A percentile compares a stretch with the other conserved stretches of the same genome.
phyloP scores from a whole-genome alignment of 2,888 invertebrate genomes.

The Synanthedon andrenaeformis region DNA sequence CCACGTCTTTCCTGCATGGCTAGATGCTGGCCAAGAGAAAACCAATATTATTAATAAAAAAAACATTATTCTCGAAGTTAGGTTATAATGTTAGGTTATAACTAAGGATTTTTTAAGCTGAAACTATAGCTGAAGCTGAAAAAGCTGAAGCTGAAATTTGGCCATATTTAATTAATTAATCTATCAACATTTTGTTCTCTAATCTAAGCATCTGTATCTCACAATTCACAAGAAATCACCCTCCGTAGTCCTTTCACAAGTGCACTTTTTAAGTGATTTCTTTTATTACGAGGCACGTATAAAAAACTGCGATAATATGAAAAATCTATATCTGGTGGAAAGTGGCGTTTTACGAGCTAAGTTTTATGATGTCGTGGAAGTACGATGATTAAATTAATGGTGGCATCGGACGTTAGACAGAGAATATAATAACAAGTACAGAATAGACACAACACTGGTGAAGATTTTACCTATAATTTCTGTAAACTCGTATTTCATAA shows the following conservation, averaged over 20 bases:
- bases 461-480: too few relatives aligned
- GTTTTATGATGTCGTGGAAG: constrained; percentile 51
- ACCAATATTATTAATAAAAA: too few relatives aligned
- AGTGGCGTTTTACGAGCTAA: constrained; percentile 52
- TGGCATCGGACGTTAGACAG: constrained; percentile 18
- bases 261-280: constrained; percentile 66
- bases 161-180: too few relatives aligned
- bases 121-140: too few relatives aligned
- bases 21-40: too few relatives aligned
- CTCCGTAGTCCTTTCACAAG: constrained; percentile 27
- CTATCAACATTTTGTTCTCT: too few relatives aligned
- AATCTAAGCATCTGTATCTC: constrained; percentile 21
- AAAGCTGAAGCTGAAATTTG: too few relatives aligned
- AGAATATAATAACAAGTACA: constrained; percentile 9
- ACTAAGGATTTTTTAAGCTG: too few relatives aligned
- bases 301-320: constrained; percentile 41
- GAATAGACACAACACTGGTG: constrained; percentile 4
- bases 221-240: constrained; percentile 29
- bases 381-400: constrained; percentile 48
- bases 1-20: too few relatives aligned
- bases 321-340: constrained; percentile 51
- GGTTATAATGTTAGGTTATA: too few relatives aligned
- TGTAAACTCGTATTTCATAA: too few relatives aligned
- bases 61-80: too few relatives aligned
- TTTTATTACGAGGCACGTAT: constrained; percentile 64